A percentile compares a stretch with the other conserved stretches of the same genome.
Conservation (phyloP, 2,113 vertebrate species). For the Dissostichus mawsoni region DNA sequence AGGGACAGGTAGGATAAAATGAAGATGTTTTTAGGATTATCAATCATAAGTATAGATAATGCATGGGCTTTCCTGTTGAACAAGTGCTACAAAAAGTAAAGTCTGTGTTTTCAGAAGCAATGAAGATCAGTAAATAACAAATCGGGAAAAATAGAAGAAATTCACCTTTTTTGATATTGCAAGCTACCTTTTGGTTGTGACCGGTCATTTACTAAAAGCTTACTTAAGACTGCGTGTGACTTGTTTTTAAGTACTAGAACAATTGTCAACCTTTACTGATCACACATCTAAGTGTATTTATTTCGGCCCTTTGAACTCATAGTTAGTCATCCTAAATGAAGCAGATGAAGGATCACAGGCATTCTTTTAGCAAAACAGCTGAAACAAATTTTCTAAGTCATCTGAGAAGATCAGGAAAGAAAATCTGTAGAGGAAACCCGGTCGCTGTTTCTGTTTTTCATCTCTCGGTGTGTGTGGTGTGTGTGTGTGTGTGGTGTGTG, state of each 20-base stretch:
- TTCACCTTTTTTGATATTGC: too few species aligned
- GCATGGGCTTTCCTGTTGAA: not conserved
- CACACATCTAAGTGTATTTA: not conserved
- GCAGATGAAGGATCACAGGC: not conserved
- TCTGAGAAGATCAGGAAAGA: not conserved
- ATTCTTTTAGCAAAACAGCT: not conserved
- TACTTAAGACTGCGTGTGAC: not conserved
- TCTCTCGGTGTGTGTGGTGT: not conserved
- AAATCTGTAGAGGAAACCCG: not conserved
- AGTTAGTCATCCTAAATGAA: not conserved
- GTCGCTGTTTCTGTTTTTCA: too few species aligned
- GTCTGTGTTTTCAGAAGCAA: too few species aligned
- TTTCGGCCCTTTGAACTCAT: not conserved
- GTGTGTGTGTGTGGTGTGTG: not conserved
- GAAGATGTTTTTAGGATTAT: not conserved
- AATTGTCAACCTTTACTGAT: too few species aligned
- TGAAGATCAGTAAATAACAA: too few species aligned
- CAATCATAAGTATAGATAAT: not conserved
- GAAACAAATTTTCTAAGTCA: not conserved
- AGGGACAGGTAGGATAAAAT: constrained; percentile 81
- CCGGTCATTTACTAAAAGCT: too few species aligned
- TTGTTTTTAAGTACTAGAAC: not conserved
- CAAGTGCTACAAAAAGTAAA: not conserved
- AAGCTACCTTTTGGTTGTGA: too few species aligned
- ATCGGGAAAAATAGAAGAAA: too few species aligned